Conservation (phyloP, 2,797 vertebrate species). For the Columba guinea region DNA sequence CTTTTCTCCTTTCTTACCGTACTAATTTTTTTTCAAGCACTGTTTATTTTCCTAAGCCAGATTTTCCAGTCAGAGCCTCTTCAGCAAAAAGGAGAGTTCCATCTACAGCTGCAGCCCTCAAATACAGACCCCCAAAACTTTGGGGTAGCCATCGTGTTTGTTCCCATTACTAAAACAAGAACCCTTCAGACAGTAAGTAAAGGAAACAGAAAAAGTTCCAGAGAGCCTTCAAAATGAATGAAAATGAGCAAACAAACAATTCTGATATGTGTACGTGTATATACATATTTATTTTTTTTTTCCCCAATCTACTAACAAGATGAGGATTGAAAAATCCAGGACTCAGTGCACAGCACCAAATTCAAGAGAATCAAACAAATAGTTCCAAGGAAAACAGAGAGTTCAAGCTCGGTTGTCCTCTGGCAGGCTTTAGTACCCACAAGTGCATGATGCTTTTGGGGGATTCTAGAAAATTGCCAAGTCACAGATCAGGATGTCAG, state of each 20-base stretch:
- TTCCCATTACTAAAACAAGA: neutral
- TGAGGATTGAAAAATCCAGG: neutral
- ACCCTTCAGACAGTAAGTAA: neutral
- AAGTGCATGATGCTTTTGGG: neutral
- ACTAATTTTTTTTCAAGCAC: neutral
- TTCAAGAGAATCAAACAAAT: neutral
- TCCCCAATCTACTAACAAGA: neutral
- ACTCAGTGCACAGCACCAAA: neutral
- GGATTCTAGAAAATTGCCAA: neutral
- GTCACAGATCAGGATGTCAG: neutral
- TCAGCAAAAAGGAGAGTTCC: neutral
- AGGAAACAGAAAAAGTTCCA: neutral
- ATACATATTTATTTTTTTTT: neutral
- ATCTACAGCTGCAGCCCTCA: neutral
- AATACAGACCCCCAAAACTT: neutral
- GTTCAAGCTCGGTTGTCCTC: neutral
- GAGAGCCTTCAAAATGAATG: neutral
- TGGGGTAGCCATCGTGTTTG: rapidly evolving
- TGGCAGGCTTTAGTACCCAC: neutral
- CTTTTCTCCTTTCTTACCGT: neutral
- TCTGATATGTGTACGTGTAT: too few relatives aligned
- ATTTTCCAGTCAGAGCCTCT: neutral
- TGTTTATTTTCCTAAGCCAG: neutral
- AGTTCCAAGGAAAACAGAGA: neutral
- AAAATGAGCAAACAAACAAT: neutral